phyloP scores from a whole-genome alignment of 2,888 invertebrate genomes.

The Luperina nickerlii region DNA sequence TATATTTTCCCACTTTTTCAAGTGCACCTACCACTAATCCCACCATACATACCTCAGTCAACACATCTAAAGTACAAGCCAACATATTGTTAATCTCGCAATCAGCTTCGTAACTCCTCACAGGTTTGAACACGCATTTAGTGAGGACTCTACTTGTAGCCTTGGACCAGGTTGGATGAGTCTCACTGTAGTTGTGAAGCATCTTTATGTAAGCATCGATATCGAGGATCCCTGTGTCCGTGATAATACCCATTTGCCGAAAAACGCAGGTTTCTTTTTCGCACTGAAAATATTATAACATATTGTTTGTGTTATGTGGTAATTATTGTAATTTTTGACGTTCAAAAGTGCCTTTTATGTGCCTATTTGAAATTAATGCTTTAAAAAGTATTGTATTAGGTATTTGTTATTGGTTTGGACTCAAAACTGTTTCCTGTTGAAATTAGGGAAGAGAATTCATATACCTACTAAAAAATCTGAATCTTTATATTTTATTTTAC shows the following conservation, averaged over 20 bases:
- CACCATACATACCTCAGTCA: slow-evolving; percentile 79
- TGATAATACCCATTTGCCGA: slow-evolving; percentile 76
- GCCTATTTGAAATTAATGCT: too few species aligned
- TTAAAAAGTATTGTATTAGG: too few species aligned
- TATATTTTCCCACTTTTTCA: too few species aligned
- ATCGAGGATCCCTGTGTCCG: slow-evolving; percentile 73
- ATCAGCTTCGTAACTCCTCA: slow-evolving; percentile 71
- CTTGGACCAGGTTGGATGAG: slow-evolving; percentile 77
- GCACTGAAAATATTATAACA: slow-evolving; percentile 74
- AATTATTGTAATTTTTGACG: too few species aligned
- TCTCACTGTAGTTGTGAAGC: slow-evolving; percentile 78
- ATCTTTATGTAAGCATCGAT: slow-evolving; percentile 77
- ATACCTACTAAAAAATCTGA: too few species aligned
- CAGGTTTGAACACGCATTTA: slow-evolving; percentile 76
- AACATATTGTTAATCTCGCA: slow-evolving; percentile 83
- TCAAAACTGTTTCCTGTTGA: too few species aligned
- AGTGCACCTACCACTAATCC: too few species aligned
- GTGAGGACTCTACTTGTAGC: slow-evolving; percentile 81
- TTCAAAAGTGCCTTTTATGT: too few species aligned
- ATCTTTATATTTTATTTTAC: too few species aligned
- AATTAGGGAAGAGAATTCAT: too few species aligned
- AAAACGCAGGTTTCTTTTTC: slow-evolving; percentile 82
- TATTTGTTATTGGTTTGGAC: too few species aligned
- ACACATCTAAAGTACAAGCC: slow-evolving; percentile 82
- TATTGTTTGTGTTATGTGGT: neutral